These are phyloP conservation scores for Hemibates koningsi DNA, from an alignment of 2,113 vertebrate species.

Conservation along the genomic window DNA sequence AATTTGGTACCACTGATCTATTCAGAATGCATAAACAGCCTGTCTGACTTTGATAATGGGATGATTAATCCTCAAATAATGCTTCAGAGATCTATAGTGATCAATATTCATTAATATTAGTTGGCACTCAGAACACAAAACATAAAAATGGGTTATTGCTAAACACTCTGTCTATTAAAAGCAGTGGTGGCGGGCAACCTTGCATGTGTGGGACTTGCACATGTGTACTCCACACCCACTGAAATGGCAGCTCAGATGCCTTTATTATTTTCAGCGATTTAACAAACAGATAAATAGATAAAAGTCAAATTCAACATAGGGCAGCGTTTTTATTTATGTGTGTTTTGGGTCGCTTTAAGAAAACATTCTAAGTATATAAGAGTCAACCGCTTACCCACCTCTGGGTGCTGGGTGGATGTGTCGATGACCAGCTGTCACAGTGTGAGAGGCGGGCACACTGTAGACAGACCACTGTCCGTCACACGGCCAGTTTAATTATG, in stretches of 20 bases:
- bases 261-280: neutral
- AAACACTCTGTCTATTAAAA: neutral
- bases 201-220: neutral
- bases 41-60: neutral
- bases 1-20: neutral
- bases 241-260: neutral
- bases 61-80: neutral
- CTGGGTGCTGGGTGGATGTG: neutral
- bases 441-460: neutral
- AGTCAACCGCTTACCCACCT: neutral
- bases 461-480: too few relatives aligned
- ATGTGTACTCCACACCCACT: neutral
- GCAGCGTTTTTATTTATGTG: neutral
- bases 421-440: neutral
- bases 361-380: neutral
- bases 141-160: neutral
- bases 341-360: neutral
- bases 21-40: neutral
- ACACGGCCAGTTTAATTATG: neutral
- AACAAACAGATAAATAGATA: neutral
- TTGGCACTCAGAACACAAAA: neutral
- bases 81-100: neutral
- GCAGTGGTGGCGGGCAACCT: neutral
- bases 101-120: neutral
- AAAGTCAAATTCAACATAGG: neutral